phyloP scores from a whole-genome alignment of 2,797 vertebrate species.

The Cirrhinus mrigala region DNA sequence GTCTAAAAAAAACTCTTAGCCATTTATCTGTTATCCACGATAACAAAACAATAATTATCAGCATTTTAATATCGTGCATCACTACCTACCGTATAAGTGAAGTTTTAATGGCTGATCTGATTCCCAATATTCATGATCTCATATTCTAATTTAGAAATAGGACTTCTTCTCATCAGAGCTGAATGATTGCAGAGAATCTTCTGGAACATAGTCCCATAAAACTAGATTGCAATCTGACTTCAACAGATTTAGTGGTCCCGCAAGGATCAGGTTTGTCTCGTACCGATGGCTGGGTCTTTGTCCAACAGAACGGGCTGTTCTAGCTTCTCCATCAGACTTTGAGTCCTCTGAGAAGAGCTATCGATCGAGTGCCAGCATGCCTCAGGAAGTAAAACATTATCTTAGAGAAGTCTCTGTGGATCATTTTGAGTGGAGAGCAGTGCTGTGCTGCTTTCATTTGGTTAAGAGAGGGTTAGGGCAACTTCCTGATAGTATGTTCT shows the following conservation, averaged over 20 bases:
- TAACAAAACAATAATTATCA: not conserved
- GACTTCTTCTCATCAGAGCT: not conserved
- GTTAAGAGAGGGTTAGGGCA: slow-evolving; percentile 31
- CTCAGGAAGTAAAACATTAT: slow-evolving; percentile 64
- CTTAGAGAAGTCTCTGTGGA: slow-evolving; percentile 54
- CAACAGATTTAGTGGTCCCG: slow-evolving; percentile 37
- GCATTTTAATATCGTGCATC: not conserved
- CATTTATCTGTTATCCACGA: not conserved
- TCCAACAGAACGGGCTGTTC: slow-evolving; percentile 39
- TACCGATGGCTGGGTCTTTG: slow-evolving; percentile 12
- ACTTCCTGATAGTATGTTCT: not conserved
- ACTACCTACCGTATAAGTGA: not conserved
- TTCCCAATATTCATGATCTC: not conserved
- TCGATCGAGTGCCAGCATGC: slow-evolving; percentile 58
- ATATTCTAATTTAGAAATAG: not conserved
- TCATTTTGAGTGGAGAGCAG: slow-evolving; percentile 52
- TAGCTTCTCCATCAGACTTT: slow-evolving; percentile 48
- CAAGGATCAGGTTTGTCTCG: slow-evolving; percentile 15
- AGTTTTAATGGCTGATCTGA: not conserved
- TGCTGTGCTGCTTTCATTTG: slow-evolving; percentile 48
- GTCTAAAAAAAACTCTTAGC: not conserved
- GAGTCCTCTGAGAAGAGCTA: slow-evolving; percentile 50
- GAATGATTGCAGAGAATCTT: slow-evolving; percentile 25
- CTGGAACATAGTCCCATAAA: slow-evolving; percentile 28
- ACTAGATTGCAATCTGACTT: slow-evolving; percentile 31